Percentiles rank a stretch among this genome's conserved stretches.
phyloP scores from a whole-genome alignment of 2,113 vertebrate genomes.

The Xiphias gladius region DNA sequence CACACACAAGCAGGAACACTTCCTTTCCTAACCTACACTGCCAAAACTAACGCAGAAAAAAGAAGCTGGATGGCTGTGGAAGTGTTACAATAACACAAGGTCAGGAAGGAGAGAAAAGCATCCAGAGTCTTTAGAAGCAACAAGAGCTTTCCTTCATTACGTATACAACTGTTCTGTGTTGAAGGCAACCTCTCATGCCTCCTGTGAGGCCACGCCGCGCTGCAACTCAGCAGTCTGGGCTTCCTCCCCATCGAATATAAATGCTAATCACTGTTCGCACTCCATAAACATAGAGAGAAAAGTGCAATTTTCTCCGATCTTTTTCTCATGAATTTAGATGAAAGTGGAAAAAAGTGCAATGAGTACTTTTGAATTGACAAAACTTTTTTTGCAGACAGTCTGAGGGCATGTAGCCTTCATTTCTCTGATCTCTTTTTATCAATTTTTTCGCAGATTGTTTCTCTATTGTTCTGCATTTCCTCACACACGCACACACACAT shows the following conservation, averaged over 20 bases:
- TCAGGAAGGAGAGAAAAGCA: constrained; percentile 69
- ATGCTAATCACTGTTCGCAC: constrained; percentile 82
- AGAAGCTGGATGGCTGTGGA: constrained; percentile 71
- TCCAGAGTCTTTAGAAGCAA: constrained; percentile 66
- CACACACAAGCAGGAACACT: constrained; percentile 49
- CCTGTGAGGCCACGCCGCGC: constrained; percentile 63
- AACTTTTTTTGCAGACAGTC: constrained; percentile 46
- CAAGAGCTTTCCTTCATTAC: constrained; percentile 81
- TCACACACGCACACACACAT: constrained; percentile 10
- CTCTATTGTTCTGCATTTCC: constrained; percentile 29
- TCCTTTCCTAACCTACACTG: constrained; percentile 57
- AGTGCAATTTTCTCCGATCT: constrained; percentile 73
- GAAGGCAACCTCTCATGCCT: constrained; percentile 70
- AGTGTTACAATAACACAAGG: constrained; percentile 78
- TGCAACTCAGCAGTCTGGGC: constrained; percentile 74
- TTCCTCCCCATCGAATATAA: constrained; percentile 82
- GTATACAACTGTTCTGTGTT: constrained; percentile 79
- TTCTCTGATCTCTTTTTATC: constrained; percentile 6
- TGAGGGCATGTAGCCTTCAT: constrained; percentile 16
- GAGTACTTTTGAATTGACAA: constrained; percentile 45
- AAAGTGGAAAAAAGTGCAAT: constrained; percentile 43
- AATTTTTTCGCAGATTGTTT: constrained; percentile 2
- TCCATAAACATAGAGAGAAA: constrained; percentile 78
- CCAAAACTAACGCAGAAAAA: constrained; percentile 75
- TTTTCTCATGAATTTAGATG: constrained; percentile 82